phyloP scores from a whole-genome alignment of 2,113 vertebrate species.

The Casuarius casuarius region DNA sequence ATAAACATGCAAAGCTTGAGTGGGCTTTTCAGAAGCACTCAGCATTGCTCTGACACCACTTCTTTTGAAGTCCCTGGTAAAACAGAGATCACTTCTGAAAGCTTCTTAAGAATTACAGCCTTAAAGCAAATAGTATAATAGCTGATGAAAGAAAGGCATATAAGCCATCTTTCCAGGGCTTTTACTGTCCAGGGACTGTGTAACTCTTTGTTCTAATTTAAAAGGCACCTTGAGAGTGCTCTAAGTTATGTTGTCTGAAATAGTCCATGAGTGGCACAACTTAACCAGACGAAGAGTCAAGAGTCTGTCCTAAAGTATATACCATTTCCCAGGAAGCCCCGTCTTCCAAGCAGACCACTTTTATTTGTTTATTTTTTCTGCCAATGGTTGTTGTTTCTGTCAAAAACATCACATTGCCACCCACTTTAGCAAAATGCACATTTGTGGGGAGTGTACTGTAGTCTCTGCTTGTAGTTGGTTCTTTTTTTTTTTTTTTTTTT shows the following conservation, averaged over 20 bases:
- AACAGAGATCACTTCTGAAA: constrained; percentile 11
- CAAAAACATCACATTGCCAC: background rate
- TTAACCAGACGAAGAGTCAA: background rate
- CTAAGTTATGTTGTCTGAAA: background rate
- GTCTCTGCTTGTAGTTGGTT: background rate
- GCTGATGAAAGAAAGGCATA: background rate
- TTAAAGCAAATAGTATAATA: background rate
- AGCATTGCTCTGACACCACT: background rate
- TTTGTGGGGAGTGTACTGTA: background rate
- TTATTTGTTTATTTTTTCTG: background rate
- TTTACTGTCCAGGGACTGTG: background rate
- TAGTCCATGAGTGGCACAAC: background rate
- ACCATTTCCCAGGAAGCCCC: background rate
- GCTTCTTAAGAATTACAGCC: background rate
- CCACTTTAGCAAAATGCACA: background rate
- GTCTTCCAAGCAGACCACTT: background rate
- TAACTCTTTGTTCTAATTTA: background rate
- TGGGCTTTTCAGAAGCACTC: background rate
- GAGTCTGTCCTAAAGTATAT: background rate
- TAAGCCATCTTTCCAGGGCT: background rate
- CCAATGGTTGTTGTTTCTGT: background rate
- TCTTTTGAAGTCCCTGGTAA: constrained; percentile 11
- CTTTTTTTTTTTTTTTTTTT: background rate
- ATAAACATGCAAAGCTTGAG: background rate
- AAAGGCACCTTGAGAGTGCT: background rate